Evolutionary conservation across 2,113 vertebrate genomes (phyloP).

Genomic region (Melanerpes aurifrons): DNA sequence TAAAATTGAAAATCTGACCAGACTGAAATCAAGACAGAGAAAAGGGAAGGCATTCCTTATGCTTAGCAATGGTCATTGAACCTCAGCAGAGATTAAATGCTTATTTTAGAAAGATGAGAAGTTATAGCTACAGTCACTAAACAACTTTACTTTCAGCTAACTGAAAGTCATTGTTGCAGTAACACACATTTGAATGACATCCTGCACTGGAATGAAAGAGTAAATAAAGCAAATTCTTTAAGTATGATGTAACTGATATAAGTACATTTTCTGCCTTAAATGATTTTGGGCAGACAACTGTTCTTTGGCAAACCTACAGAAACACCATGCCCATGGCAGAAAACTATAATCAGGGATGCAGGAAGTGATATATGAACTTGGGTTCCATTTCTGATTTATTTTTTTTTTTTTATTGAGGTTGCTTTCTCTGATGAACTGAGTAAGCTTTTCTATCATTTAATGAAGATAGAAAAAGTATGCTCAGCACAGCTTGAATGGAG

Average conservation of each 20-base stretch:
- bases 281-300: neutral
- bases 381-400: neutral
- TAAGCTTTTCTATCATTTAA: neutral
- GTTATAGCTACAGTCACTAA: neutral
- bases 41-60: neutral
- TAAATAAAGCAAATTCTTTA: neutral
- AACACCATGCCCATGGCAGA: neutral
- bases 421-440: neutral
- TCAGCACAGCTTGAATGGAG: neutral
- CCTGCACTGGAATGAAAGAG: neutral
- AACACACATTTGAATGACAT: neutral
- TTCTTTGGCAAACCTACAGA: neutral
- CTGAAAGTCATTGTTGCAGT: neutral
- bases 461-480: neutral
- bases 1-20: neutral
- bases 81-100: neutral
- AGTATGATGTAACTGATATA: neutral
- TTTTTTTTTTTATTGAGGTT: neutral
- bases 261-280: neutral
- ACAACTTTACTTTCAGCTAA: neutral
- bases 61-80: neutral
- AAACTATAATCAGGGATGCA: neutral
- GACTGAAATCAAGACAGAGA: neutral
- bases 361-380: neutral
- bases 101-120: neutral